A percentile compares a stretch with the other conserved stretches of the same genome.
Evolutionary conservation across 2,888 invertebrate genomes (phyloP).

Genomic region (Cataglyphis altisquamis): DNA sequence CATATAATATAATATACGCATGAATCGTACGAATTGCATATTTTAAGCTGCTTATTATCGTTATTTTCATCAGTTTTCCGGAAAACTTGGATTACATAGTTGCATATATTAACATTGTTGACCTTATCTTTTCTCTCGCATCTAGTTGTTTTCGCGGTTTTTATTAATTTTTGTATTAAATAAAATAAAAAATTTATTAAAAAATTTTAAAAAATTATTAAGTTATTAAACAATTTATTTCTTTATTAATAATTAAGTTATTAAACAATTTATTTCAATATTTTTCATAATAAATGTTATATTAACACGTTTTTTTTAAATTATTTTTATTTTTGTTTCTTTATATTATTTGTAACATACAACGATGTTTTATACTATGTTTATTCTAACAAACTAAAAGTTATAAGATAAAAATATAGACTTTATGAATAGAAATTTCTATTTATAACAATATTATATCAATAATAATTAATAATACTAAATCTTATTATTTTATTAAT

Average conservation of each 20-base stretch:
- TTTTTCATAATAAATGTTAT: background rate
- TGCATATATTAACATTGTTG: background rate
- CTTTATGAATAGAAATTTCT: background rate
- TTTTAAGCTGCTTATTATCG: slow-evolving; percentile 38
- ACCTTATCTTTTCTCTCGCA: background rate
- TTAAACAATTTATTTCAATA: background rate
- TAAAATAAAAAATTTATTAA: background rate
- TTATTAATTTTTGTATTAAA: background rate
- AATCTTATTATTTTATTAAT: background rate
- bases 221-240: background rate
- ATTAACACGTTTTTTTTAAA: background rate
- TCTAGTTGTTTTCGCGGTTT: background rate
- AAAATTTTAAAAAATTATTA: background rate
- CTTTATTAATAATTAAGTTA: background rate
- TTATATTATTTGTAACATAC: background rate
- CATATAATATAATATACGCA: slow-evolving; percentile 11
- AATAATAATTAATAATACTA: slow-evolving; percentile 3
- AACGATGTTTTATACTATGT: background rate
- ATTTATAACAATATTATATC: background rate
- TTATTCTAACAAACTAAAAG: slow-evolving; percentile 29
- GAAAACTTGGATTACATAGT: slow-evolving; percentile 1
- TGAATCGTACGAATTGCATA: slow-evolving; percentile 45
- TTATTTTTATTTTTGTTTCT: background rate
- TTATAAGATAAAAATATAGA: background rate
- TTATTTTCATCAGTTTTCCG: slow-evolving; percentile 23